A percentile compares a stretch with the other conserved stretches of the same genome.
Evolutionary conservation across 2,113 vertebrate species (phyloP).

Genomic region (Perca flavescens): DNA sequence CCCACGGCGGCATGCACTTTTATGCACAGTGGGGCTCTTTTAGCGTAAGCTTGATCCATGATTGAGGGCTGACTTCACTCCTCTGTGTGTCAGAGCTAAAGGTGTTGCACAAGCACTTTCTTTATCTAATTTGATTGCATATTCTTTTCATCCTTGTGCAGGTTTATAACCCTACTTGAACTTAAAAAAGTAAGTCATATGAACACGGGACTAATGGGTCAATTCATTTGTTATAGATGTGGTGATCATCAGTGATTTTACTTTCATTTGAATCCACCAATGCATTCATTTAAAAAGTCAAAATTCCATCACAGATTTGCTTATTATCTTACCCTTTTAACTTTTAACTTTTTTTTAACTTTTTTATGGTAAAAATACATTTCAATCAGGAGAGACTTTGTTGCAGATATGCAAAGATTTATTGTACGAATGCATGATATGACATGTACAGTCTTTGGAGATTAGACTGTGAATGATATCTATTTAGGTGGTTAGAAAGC

Average conservation of each 20-base stretch:
- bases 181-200: conserved; percentile 19
- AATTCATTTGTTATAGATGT: neutral
- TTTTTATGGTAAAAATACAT: neutral
- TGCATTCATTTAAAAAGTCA: neutral
- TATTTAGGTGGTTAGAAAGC: too few relatives aligned
- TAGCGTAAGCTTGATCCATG: conserved; percentile 58
- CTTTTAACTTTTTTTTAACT: neutral
- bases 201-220: neutral
- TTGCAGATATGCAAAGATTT: too few relatives aligned
- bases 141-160: conserved; percentile 14
- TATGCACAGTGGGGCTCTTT: conserved; percentile 51
- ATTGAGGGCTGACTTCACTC: conserved; percentile 59
- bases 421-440: too few relatives aligned
- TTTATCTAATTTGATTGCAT: conserved; percentile 39
- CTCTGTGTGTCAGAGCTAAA: conserved; percentile 52
- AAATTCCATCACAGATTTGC: neutral
- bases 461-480: too few relatives aligned
- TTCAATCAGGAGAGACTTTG: neutral
- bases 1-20: conserved; percentile 32
- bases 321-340: neutral
- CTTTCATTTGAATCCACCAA: neutral
- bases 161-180: neutral
- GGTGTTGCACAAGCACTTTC: conserved; percentile 47
- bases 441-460: too few relatives aligned
- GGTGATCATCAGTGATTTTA: neutral